Evolutionary conservation across 1,140 invertebrate genomes (phyloP).

Genomic region (Globodera ellingtonae): DNA sequence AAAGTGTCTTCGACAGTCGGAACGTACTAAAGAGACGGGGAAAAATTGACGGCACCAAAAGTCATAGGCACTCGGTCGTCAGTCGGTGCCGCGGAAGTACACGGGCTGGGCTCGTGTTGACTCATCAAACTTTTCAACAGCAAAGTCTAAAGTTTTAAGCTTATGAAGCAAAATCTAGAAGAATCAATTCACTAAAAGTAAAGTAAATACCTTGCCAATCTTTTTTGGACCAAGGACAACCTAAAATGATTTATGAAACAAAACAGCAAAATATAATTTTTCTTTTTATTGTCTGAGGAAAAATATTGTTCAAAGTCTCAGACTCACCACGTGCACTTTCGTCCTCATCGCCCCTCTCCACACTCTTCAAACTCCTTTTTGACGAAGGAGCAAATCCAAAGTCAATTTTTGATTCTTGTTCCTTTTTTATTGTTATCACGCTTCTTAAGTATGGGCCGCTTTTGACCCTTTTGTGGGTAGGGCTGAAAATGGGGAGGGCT

Average conservation of each 20-base stretch:
- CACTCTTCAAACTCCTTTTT: background rate
- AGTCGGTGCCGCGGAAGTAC: background rate
- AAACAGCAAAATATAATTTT: too few relatives aligned
- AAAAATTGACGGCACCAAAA: background rate
- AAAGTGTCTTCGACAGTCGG: conserved; percentile 65
- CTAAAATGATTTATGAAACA: background rate
- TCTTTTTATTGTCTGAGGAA: too few relatives aligned
- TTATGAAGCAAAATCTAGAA: background rate
- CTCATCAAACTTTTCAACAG: conserved; percentile 6
- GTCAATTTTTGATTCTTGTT: background rate
- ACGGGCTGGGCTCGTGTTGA: background rate
- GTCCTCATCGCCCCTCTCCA: background rate
- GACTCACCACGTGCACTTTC: conserved; percentile 18
- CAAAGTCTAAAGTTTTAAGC: conserved; percentile 8
- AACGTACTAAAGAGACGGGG: conserved; percentile 32
- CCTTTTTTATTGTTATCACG: too few relatives aligned
- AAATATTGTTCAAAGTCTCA: background rate
- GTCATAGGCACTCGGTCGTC: background rate
- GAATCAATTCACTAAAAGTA: background rate
- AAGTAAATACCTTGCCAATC: background rate
- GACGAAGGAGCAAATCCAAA: background rate
- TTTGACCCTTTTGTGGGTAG: too few relatives aligned
- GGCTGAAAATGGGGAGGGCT: too few relatives aligned
- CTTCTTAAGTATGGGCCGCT: background rate
- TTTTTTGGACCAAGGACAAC: conserved; percentile 2